Base-by-base conservation (phyloP, 2,797 vertebrate species). In the Pelochelys cantorii region DNA sequence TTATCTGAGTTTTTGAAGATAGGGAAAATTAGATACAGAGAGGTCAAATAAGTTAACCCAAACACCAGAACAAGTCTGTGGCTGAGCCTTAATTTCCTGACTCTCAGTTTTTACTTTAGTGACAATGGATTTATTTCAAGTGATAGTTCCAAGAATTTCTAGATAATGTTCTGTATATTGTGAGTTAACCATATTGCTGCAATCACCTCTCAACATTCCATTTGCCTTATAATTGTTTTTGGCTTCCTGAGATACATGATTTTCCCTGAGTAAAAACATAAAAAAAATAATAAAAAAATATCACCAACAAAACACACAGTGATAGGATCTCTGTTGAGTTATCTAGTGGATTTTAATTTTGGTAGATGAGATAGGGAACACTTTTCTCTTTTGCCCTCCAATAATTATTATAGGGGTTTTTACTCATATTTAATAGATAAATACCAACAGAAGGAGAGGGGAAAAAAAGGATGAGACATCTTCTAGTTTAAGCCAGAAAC, bases 401-500 rank as follows among this genome's bases (percentile, higher is more conserved):
- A 62, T 1, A 1, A 25, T 80, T 90, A 90, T 81, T 81, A 27
- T 75, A 53, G 34, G 12, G 12, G 5, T 85, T 91, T 83, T 14
- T 25, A 92, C 42, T 92, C 80, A 57, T 90, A 79, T 79, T 37
- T 85, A 82, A 56, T 84, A 75, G 78, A 87, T 79, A 94, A 92
- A 53, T 78, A 86, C 55, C 91, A 93, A 87, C 4, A 7, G 52
- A 92, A 5, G 0, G 0, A 11, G 57, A 2, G 84, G 6, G 15
- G 25, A 90, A 3, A 54, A 79, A 79, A 27, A 5, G 18, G 59
- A 55, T 81, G n/a, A 55, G 42, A 92, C 80, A 79, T 87, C 74
- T 88, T 96, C 84, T 82, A 93, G 93, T 91, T 10, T 79, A 85
- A 53, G 23, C 95, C 95, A 96, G 86, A 92, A 86, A 95, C 75